Evolutionary conservation across 2,113 vertebrate genomes (phyloP), one percentile per base, ranked within the genome.

Genomic region (Crypturellus undulatus): DNA sequence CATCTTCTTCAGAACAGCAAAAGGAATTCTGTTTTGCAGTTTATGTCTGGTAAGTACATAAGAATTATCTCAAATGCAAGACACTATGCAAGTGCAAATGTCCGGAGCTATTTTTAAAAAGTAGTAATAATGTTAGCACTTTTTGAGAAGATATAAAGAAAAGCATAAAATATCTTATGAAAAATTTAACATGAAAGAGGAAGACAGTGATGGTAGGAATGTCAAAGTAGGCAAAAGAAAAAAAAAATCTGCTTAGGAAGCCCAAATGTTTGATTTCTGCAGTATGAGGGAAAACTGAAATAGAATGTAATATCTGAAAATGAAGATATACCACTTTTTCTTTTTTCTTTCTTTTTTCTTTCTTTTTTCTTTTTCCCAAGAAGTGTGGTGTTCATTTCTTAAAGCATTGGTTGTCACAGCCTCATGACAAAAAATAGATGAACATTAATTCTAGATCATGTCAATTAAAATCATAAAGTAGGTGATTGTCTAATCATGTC

Each of bases 311-410:
- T 58, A 65, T 52, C 65, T 69, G 36, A 58, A 80, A 87, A 65
- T 43, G 1, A 43, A 36, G 8, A n/a, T 32, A 79, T 40, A 40
- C 3, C 1, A 21, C 11, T 14, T 52, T 52, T 7, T 49, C 0
- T 71, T 60, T 85, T 56, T 49, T 0, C 67, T 56, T 88, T 56
- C 45, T 0, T 63, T 60, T 43, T 45, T 10, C 42, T 42, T 42
- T 42, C 13, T 45, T 51, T 7, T 24, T 51, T 51, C 6, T 49
- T 0, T 71, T 56, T 85, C 51, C 7, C 10, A 77, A 73, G n/a
- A 21, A 77, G 19, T 0, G 1, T 24, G 2, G 3, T 60, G 32
- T 22, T 79, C 2, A 8, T 16, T 80, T 32, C 10, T 19, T 80
- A 68, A 82, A 40, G 9, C 12, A 43, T 4, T 52, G 10, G 5